phyloP scores from a whole-genome alignment of 2,797 vertebrate genomes.

The Pachyuromys duprasi region DNA sequence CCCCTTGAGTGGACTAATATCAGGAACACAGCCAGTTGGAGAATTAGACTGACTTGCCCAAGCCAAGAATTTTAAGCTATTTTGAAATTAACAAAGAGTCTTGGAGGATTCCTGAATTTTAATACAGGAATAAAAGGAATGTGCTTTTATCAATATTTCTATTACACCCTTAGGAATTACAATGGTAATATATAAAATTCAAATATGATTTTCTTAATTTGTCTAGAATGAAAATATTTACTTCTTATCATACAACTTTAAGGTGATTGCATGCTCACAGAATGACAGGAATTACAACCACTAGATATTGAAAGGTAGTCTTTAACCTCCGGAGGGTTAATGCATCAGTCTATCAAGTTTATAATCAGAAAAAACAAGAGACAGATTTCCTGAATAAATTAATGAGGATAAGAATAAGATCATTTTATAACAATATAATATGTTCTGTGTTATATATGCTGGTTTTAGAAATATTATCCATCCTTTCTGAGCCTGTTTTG shows the following conservation, averaged over 20 bases:
- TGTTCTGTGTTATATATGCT: neutral
- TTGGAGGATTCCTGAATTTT: neutral
- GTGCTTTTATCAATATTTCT: slow-evolving; percentile 17
- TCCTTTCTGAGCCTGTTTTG: neutral
- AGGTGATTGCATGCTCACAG: neutral
- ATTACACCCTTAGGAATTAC: neutral
- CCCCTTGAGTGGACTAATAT: neutral
- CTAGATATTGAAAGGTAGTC: neutral
- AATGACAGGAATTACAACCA: neutral
- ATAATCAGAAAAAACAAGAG: neutral
- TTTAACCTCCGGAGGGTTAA: neutral
- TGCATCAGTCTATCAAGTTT: neutral
- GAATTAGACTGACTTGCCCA: neutral
- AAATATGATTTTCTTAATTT: neutral
- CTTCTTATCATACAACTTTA: neutral
- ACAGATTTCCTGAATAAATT: neutral
- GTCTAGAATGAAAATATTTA: neutral
- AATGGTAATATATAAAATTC: neutral
- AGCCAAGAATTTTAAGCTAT: neutral
- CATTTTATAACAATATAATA: neutral
- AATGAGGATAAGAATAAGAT: slow-evolving; percentile 26
- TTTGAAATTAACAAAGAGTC: neutral
- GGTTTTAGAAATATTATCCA: neutral
- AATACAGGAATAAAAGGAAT: neutral
- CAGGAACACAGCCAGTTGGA: neutral